A percentile compares a stretch with the other conserved stretches of the same genome.
Conservation (phyloP, 2,113 vertebrate species). For the Lampris incognitus region DNA sequence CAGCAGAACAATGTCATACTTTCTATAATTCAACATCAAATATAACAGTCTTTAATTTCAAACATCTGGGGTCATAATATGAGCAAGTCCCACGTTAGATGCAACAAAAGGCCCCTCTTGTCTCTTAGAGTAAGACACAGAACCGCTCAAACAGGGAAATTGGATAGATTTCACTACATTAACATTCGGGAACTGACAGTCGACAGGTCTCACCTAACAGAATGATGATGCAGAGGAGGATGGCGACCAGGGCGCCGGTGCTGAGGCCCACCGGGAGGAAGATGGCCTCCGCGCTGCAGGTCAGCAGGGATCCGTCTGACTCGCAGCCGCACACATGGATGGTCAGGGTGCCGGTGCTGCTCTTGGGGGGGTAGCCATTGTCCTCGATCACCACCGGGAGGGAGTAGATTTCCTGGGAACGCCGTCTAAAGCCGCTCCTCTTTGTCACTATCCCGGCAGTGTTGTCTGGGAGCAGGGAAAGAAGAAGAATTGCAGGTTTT, state of each 20-base stretch:
- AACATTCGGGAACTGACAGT: neutral
- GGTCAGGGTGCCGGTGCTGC: constrained; percentile 95
- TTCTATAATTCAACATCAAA: no score
- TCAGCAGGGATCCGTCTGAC: constrained; percentile 89
- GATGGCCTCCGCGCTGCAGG: constrained; percentile 95
- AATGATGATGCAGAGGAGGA: constrained; percentile 94
- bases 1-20: no score
- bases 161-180: no score
- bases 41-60: no score
- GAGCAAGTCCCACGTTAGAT: no score
- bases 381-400: constrained; percentile 93
- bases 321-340: constrained; percentile 95
- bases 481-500: neutral
- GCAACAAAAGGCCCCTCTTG: no score
- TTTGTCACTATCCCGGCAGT: constrained; percentile 93
- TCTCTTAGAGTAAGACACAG: no score
- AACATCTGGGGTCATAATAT: no score
- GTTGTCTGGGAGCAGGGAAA: constrained; percentile 84
- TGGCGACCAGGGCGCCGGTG: constrained; percentile 95
- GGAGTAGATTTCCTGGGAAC: constrained; percentile 90
- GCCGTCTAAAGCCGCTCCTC: constrained; percentile 90
- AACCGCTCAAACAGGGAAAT: neutral
- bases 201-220: constrained; percentile 88
- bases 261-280: constrained; percentile 97
- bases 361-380: constrained; percentile 92